Evolutionary conservation across 2,888 invertebrate genomes (phyloP), one percentile per base, ranked within the genome.

Genomic region (Sinohyriopsis cumingii): DNA sequence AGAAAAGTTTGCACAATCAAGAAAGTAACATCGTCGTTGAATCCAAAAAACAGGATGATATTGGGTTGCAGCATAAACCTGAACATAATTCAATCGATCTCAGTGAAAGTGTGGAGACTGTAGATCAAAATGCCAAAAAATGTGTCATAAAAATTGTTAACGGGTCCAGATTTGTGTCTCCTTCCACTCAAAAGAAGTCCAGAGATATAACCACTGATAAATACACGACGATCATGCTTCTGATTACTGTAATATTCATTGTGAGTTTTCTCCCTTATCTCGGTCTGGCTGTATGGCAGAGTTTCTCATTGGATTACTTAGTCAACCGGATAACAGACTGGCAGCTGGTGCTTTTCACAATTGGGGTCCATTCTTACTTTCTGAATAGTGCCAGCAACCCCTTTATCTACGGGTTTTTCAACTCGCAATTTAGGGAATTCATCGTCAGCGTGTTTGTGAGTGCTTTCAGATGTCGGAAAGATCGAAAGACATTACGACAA

Each of bases 211-310:
- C 71, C 54, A 72, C 77, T 5, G 60, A 75, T 1, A 79, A 77
- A 63, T 80, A 81, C 61, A 81, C 81, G 5, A 55, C 78, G 20
- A 75, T 81, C 1, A 73, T 70, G 67, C 25, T 76, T n/a, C 68
- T 68, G 6, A 76, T 76, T 33, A 68, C 72, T 12, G 54, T 71
- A 19, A 72, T 71, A 22, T 76, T 76, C 45, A 57, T 76, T 25
- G 24, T 76, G 5, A 76, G 76, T 60, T 76, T 73, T 56, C 54
- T 76, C 24, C 76, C n/a, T n/a, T n/a, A n/a, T n/a, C n/a, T n/a
- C n/a, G n/a, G n/a, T n/a, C n/a, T n/a, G n/a, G n/a, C n/a, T 12
- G 64, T 72, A 1, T 76, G 76, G 76, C 28, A 68, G 33, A 73
- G 68, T 9, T 59, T 76, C 15, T 61, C 65, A 7, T 55, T 63